Percentiles rank a stretch among this genome's conserved stretches.
Conservation (phyloP, 2,888 invertebrate genomes). For the Pardosa pseudoannulata region DNA sequence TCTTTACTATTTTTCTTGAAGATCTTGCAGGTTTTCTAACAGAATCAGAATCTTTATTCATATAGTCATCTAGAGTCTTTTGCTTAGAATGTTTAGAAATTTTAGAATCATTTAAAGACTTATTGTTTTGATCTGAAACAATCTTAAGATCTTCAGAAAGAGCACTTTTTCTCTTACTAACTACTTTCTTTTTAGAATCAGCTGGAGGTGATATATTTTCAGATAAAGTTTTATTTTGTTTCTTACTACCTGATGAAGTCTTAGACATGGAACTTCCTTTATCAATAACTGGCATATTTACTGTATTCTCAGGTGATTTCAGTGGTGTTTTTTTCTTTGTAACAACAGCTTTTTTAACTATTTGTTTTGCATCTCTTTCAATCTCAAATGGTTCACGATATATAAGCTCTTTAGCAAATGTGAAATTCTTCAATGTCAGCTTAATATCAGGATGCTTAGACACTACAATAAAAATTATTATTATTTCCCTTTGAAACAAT, state of each 20-base stretch:
- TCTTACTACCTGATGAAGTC: not conserved
- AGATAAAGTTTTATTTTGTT: not conserved
- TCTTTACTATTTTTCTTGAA: slow-evolving; percentile 25
- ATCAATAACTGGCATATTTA: too few species aligned
- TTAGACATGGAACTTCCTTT: not conserved
- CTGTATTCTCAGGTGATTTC: not conserved
- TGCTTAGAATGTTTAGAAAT: not conserved
- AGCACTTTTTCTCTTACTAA: not conserved
- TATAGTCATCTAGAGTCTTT: not conserved
- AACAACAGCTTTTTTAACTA: not conserved
- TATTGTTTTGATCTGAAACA: not conserved
- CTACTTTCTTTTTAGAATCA: not conserved
- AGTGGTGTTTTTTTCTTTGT: slow-evolving; percentile 7
- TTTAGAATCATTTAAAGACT: not conserved
- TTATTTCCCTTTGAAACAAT: too few species aligned
- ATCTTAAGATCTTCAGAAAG: not conserved
- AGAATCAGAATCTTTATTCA: not conserved
- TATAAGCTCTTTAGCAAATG: slow-evolving; percentile 51
- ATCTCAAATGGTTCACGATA: slow-evolving; percentile 61
- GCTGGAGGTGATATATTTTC: not conserved
- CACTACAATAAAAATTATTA: too few species aligned
- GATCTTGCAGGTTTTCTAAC: not conserved
- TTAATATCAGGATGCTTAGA: slow-evolving; percentile 9
- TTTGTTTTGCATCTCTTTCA: slow-evolving; percentile 53
- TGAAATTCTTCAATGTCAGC: slow-evolving; percentile 36